Evolutionary conservation across 2,797 vertebrate genomes (phyloP), one percentile per base, ranked within the genome.

Genomic region (Gila robusta): DNA sequence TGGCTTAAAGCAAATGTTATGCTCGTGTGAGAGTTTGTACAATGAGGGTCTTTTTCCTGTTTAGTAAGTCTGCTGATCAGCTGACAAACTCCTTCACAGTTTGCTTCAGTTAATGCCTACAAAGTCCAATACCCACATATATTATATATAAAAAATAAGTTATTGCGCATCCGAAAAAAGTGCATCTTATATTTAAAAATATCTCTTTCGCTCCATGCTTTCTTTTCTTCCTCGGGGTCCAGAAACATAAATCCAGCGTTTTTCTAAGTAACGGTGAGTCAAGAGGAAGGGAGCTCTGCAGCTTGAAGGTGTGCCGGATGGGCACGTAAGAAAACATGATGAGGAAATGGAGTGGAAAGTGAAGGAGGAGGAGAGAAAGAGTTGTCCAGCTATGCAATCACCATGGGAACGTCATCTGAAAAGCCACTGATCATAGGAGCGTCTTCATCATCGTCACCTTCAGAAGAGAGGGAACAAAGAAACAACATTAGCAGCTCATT

Each of bases 341-440:
- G 86, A 77, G 70, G 44, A 70, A 76, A 59, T 85, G 86, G 54
- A 80, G 72, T 39, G n/a, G 82, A 23, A 84, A 74, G 86, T 49
- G 52, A 71, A 52, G 66, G 73, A 67, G 73, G 81, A 81, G 44
- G 73, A 77, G 26, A 73, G 5, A 9, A 72, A 78, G 70, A 64
- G 77, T 82, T 26, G 56, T 90, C 67, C 84, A 90, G 94, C 97
- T 97, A 99, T 19, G 98, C 98, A 81, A 99, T 98, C 90, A 99
- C 98, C 98, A 99, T 99, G 88, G 98, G 98, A 82, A 99, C 98
- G 0, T 99, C 98, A 1, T 99, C 98, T 86, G 98, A 99, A 93
- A 99, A 99, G 91, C 98, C 98, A 71, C 97, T 98, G 94, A 99
- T 99, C 98, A 99, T 98, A 0, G 98, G 98, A 19, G 97, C 97